A percentile compares a stretch with the other conserved stretches of the same genome.
These are phyloP conservation scores for Zaprionus taronus DNA, from an alignment of 1,140 invertebrate genomes.

Conservation along the genomic window DNA sequence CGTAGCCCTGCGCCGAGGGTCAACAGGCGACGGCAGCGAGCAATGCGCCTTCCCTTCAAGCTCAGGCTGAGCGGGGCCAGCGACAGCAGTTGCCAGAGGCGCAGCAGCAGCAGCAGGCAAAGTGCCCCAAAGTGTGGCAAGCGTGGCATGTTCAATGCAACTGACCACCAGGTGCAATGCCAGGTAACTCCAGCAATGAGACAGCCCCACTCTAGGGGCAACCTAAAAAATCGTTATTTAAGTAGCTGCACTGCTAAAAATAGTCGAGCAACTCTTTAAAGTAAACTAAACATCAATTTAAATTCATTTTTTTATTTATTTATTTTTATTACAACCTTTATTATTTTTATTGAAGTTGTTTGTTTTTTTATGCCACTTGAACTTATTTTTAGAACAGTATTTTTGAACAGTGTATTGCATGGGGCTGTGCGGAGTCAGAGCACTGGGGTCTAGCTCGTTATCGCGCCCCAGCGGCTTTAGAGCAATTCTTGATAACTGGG, in stretches of 20 bases:
- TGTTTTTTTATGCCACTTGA: not conserved
- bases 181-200: not conserved
- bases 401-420: not conserved
- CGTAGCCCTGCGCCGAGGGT: constrained; percentile 35
- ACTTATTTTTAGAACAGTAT: not conserved
- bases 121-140: constrained; percentile 65
- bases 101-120: constrained; percentile 51
- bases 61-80: constrained; percentile 52
- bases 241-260: not conserved
- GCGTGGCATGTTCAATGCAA: constrained; percentile 55
- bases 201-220: not conserved
- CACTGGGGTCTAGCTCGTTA: constrained; percentile 36
- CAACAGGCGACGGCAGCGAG: constrained; percentile 23
- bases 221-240: not conserved
- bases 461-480: constrained; percentile 62
- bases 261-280: not conserved
- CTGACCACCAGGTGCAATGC: constrained; percentile 18
- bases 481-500: constrained; percentile 73
- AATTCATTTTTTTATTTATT: not conserved
- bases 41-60: constrained; percentile 4
- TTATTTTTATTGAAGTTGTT: not conserved
- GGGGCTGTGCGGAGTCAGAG: not conserved
- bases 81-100: constrained; percentile 57
- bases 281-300: not conserved
- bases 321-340: not conserved